These are phyloP conservation scores for Hypocryptadius cinnamomeus DNA, from an alignment of 2,113 vertebrate species.

Conservation along the genomic window DNA sequence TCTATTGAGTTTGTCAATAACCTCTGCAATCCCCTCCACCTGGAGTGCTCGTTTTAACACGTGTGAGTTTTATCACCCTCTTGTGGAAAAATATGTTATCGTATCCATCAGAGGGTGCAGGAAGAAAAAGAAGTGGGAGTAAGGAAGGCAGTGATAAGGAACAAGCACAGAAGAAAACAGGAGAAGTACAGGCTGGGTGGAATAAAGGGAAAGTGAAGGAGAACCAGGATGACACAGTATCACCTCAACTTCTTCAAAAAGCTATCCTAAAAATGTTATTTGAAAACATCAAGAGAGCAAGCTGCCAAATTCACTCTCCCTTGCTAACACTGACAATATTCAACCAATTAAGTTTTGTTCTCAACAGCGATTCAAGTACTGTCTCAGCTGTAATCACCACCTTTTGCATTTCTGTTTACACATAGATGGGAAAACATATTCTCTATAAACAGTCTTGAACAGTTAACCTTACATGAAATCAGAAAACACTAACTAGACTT, in stretches of 20 bases:
- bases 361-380: not conserved
- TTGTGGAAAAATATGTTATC: constrained; percentile 34
- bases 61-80: constrained; percentile 37
- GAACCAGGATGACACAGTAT: not conserved
- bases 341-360: not conserved
- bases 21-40: not conserved
- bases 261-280: not conserved
- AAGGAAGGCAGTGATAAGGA: not conserved
- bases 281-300: not conserved
- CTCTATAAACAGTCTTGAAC: not conserved
- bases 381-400: not conserved
- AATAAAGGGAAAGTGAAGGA: not conserved
- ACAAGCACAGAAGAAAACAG: not conserved
- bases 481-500: not conserved
- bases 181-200: not conserved
- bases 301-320: not conserved
- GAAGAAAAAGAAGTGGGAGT: not conserved
- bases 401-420: not conserved
- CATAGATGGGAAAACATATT: not conserved
- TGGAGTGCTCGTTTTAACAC: not conserved
- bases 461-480: not conserved
- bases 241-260: not conserved
- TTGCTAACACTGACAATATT: not conserved
- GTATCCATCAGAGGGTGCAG: not conserved
- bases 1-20: not conserved